Evolutionary conservation across 2,797 vertebrate genomes (phyloP).

Genomic region (Microctenopoma steveboyesi): DNA sequence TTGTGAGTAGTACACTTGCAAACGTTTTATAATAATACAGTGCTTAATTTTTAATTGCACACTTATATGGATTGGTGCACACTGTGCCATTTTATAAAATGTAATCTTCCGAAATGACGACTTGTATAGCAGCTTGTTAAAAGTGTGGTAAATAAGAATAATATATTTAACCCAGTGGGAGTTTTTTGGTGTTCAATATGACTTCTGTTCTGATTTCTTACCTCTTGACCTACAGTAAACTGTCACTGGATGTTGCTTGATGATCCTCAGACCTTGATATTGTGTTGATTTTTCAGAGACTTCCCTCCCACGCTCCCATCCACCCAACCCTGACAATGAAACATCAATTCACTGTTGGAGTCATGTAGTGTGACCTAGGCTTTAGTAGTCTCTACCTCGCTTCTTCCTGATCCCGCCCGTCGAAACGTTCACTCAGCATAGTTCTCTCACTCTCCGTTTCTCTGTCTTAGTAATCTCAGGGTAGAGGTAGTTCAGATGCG

Average conservation of each 20-base stretch:
- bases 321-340: constrained; percentile 18
- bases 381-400: constrained; percentile 74
- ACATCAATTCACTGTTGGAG: constrained; percentile 43
- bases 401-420: constrained; percentile 36
- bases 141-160: constrained; percentile 14
- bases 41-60: constrained; percentile 40
- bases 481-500: constrained; percentile 75
- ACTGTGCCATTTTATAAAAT: constrained; percentile 31
- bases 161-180: constrained; percentile 16
- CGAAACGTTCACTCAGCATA: constrained; percentile 35
- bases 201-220: constrained; percentile 14
- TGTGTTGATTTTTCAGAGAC: constrained; percentile 20
- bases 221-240: constrained; percentile 28
- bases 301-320: constrained; percentile 18
- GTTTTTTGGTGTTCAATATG: constrained; percentile 25
- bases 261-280: constrained; percentile 16
- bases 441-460: constrained; percentile 50
- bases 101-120: constrained; percentile 1
- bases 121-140: constrained; percentile 27
- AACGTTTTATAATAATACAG: constrained; percentile 46
- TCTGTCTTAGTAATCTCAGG: constrained; percentile 78
- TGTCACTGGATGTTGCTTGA: constrained; percentile 23
- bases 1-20: constrained; percentile 21
- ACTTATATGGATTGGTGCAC: constrained; percentile 22
- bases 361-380: constrained; percentile 65